Evolutionary conservation across 2,797 vertebrate genomes (phyloP).

Genomic region (Lagocephalus sceleratus): DNA sequence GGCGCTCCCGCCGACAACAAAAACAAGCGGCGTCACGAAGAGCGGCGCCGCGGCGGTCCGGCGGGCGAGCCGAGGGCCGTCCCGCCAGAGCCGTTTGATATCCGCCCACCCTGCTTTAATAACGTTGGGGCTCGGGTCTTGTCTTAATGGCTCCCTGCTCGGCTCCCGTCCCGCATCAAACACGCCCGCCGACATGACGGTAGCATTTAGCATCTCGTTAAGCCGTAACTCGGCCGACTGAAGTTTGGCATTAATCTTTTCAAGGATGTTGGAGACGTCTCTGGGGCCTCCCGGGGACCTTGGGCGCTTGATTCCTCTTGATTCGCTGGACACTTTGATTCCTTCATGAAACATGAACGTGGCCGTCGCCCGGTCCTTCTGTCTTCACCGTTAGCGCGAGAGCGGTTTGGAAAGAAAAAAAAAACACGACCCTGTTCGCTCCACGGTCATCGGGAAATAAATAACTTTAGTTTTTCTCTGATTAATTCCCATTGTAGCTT

Average conservation of each 20-base stretch:
- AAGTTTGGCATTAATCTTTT: slow-evolving; percentile 11
- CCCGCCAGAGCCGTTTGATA: no score
- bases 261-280: slow-evolving; percentile 16
- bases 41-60: neutral
- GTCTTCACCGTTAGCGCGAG: no score
- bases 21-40: slow-evolving; percentile 52
- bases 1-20: slow-evolving; percentile 49
- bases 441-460: no score
- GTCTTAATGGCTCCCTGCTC: slow-evolving; percentile 8
- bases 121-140: neutral
- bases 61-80: no score
- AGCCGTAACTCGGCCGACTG: slow-evolving; percentile 21
- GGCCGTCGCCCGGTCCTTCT: no score
- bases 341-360: slow-evolving; percentile 35
- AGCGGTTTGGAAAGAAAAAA: no score
- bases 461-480: no score
- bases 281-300: slow-evolving; percentile 8
- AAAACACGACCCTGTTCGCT: no score
- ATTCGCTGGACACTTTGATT: slow-evolving; percentile 27
- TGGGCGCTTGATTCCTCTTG: slow-evolving; percentile 13
- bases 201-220: slow-evolving; percentile 38
- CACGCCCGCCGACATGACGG: slow-evolving; percentile 6
- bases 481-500: no score
- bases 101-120: no score
- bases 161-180: slow-evolving; percentile 24